Evolutionary conservation across 2,888 invertebrate species (phyloP).

Genomic region (Argyresthia goedartella): DNA sequence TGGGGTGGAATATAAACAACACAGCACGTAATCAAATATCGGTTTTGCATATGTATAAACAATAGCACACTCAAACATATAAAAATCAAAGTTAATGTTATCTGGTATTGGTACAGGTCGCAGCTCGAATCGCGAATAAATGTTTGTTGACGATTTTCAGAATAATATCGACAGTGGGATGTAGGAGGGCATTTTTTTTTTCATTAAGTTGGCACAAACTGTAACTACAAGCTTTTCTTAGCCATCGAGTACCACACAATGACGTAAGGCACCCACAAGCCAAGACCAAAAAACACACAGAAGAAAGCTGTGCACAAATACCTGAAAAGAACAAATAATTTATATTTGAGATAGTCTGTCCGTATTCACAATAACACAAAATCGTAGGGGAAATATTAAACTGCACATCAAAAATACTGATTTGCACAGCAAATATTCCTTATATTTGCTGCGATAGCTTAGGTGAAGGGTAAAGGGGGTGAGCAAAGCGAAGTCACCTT

Average conservation of each 20-base stretch:
- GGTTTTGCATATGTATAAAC: background rate
- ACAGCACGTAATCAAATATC: slow-evolving; percentile 6
- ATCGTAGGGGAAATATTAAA: background rate
- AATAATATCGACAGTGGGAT: too few relatives aligned
- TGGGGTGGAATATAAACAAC: slow-evolving; percentile 7
- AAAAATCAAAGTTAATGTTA: background rate
- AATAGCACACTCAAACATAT: slow-evolving; percentile 5
- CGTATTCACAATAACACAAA: background rate
- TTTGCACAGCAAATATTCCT: too few relatives aligned
- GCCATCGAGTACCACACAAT: slow-evolving; percentile 56
- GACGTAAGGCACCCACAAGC: slow-evolving; percentile 41
- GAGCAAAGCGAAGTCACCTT: too few relatives aligned
- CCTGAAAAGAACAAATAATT: slow-evolving; percentile 23
- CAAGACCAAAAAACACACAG: slow-evolving; percentile 36
- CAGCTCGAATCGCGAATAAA: slow-evolving; percentile 3
- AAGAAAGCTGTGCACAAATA: slow-evolving; percentile 34
- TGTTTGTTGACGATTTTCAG: too few relatives aligned
- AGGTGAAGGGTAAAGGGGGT: too few relatives aligned
- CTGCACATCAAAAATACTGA: too few relatives aligned
- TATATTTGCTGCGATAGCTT: too few relatives aligned
- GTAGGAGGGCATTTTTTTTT: too few relatives aligned
- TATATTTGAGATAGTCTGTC: background rate
- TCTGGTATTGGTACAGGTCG: background rate
- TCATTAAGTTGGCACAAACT: too few relatives aligned
- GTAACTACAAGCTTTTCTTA: slow-evolving; percentile 40